A percentile compares a stretch with the other conserved stretches of the same genome.
phyloP scores from a whole-genome alignment of 1,140 invertebrate species.

The Fopius arisanus region DNA sequence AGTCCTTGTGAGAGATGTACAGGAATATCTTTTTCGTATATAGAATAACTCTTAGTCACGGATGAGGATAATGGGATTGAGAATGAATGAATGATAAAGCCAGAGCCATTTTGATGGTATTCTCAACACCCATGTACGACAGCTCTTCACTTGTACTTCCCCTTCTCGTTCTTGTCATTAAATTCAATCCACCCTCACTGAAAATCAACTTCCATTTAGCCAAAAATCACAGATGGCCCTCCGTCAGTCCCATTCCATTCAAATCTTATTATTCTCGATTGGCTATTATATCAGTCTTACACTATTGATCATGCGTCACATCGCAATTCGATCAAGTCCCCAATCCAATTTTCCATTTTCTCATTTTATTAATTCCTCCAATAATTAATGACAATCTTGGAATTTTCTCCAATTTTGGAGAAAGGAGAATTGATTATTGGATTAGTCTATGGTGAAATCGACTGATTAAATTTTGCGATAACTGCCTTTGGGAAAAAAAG shows the following conservation, averaged over 20 bases:
- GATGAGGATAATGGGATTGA: conserved; percentile 18
- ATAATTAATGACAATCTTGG: not conserved
- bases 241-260: conserved; percentile 29
- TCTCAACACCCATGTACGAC: conserved; percentile 8
- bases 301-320: conserved; percentile 47
- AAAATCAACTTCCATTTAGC: conserved; percentile 25
- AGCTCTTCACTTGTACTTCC: conserved; percentile 2
- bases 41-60: conserved; percentile 26
- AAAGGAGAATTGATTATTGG: no score
- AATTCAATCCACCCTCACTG: conserved; percentile 6
- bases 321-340: conserved; percentile 27
- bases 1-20: conserved; percentile 15
- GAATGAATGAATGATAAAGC: conserved; percentile 19
- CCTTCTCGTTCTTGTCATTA: not conserved
- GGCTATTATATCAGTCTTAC: conserved; percentile 41
- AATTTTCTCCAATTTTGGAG: no score
- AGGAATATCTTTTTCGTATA: conserved; percentile 12
- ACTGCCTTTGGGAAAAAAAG: not conserved
- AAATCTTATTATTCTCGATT: conserved; percentile 7
- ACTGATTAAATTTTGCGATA: not conserved
- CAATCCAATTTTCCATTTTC: conserved; percentile 39
- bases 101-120: not conserved
- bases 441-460: no score
- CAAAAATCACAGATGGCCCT: conserved; percentile 36
- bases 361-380: not conserved